Evolutionary conservation across 1,140 invertebrate genomes (phyloP).

Genomic region (Hormaphis cornu): DNA sequence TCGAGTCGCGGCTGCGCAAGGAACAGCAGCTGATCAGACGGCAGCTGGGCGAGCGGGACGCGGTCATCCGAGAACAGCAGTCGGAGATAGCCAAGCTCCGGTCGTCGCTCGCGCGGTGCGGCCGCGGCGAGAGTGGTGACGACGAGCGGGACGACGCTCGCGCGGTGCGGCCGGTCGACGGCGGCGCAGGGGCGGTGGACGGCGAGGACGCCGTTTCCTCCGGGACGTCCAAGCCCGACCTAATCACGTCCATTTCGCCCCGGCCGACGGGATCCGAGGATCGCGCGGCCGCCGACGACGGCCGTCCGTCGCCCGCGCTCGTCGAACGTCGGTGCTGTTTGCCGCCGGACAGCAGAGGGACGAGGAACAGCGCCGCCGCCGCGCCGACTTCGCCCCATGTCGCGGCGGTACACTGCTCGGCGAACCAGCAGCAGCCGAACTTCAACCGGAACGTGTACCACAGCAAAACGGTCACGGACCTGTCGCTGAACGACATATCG

Average conservation of each 20-base stretch:
- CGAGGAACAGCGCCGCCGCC: background rate
- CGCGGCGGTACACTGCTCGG: background rate
- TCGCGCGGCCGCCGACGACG: background rate
- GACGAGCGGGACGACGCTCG: conserved; percentile 43
- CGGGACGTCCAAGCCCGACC: conserved; percentile 37
- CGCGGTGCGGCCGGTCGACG: background rate
- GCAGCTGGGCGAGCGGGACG: conserved; percentile 58
- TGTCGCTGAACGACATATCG: conserved; percentile 21
- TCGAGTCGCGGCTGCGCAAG: conserved; percentile 60
- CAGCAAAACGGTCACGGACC: conserved; percentile 19
- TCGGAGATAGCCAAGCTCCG: conserved; percentile 55
- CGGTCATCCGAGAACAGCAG: conserved; percentile 57
- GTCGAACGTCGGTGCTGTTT: background rate
- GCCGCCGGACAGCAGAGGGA: background rate
- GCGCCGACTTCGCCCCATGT: background rate
- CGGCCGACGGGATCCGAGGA: background rate
- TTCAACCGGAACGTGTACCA: conserved; percentile 24
- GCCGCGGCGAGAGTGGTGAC: background rate
- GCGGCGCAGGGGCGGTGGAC: background rate
- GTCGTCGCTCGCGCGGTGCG: conserved; percentile 40
- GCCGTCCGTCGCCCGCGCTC: background rate
- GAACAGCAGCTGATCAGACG: conserved; percentile 62
- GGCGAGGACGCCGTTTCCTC: background rate
- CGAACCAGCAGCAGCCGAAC: conserved; percentile 20
- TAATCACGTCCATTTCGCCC: conserved; percentile 37